Percentiles rank a stretch among this genome's conserved stretches.
Evolutionary conservation across 2,113 vertebrate species (phyloP).

Genomic region (Nothobranchius furzeri): DNA sequence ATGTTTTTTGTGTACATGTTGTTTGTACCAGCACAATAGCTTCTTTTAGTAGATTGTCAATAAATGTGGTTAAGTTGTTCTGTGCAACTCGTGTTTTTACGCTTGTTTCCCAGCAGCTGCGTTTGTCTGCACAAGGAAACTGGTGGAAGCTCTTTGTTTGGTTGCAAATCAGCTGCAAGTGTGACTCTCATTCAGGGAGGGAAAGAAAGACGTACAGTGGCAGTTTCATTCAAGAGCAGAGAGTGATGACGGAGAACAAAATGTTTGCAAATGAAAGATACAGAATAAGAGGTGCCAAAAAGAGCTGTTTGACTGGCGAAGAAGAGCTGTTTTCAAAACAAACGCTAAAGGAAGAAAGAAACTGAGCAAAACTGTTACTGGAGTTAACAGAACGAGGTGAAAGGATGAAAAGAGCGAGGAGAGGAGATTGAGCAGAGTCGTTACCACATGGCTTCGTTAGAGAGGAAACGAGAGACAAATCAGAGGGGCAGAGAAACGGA

Average conservation of each 20-base stretch:
- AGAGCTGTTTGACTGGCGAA: constrained; percentile 20
- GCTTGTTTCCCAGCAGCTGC: constrained; percentile 70
- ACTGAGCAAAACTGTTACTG: constrained; percentile 15
- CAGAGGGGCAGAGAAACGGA: constrained; percentile 21
- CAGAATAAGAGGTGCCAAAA: constrained; percentile 22
- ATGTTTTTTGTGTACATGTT: constrained; percentile 7
- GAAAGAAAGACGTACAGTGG: constrained; percentile 53
- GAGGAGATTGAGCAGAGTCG: constrained; percentile 34
- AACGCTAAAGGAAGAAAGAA: constrained; percentile 13
- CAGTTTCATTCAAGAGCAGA: constrained; percentile 36
- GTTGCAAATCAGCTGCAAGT: constrained; percentile 44
- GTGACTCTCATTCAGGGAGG: constrained; percentile 39
- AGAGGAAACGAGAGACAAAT: constrained; percentile 21
- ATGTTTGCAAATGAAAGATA: constrained; percentile 49
- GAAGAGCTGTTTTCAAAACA: constrained; percentile 53
- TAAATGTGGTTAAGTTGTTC: constrained; percentile 26
- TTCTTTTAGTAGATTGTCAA: constrained; percentile 52
- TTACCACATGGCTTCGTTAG: constrained; percentile 19
- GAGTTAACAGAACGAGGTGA: neutral
- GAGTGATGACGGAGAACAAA: constrained; percentile 6
- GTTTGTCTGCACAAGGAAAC: constrained; percentile 60
- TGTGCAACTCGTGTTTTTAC: constrained; percentile 6
- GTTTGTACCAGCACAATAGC: constrained; percentile 4
- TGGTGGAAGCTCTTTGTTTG: constrained; percentile 56
- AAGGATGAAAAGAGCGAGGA: constrained; percentile 9